Evolutionary conservation across 2,888 invertebrate genomes (phyloP), one percentile per base, ranked within the genome.

Genomic region (Trichopria drosophilae): DNA sequence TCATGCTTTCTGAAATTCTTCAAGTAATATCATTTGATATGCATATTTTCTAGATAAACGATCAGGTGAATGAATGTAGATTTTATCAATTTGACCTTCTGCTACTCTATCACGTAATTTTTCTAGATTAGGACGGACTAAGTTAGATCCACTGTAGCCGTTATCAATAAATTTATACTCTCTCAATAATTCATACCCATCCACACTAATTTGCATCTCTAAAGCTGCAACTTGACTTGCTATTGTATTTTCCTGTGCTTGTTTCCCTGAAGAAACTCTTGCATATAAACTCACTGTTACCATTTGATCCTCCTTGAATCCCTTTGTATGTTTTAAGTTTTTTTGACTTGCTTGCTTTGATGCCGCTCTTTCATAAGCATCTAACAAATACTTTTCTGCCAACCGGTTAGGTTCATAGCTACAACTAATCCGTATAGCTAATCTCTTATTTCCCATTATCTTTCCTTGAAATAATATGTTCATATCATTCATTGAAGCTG

Each of bases 51-150:
- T 6, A n/a, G 41, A 12, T 16, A 41, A 28, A 6, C 41, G 26
- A 18, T 41, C 41, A 28, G 41, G 41, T 16, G 41, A 41, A 41
- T 41, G 41, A 41, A 41, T 41, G 20, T 41, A 41, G 29, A 41
- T 16, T 16, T 41, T 41, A 41, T 41, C 18, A 41, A 41, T 28
- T 16, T 28, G 5, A 28, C 19, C 41, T 41, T 41, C 28, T 41
- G n/a, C 41, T 41, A 41, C 18, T 41, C 29, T 12, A 41, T 41
- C 41, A 3, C 41, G 13, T 41, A 41, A 41, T 28, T 15, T 16
- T n/a, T 41, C 41, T 41, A 41, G 29, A 41, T 29, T 13, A 7
- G 12, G 15, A 16, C 41, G 41, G 18, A n/a, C 13, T 41, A 41
- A 16, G 29, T 28, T 12, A 5, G 15, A 41, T 7, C 41, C 41